These are phyloP conservation scores for Acromyrmex heyeri DNA, from an alignment of 1,140 invertebrate genomes.

Conservation along the genomic window DNA sequence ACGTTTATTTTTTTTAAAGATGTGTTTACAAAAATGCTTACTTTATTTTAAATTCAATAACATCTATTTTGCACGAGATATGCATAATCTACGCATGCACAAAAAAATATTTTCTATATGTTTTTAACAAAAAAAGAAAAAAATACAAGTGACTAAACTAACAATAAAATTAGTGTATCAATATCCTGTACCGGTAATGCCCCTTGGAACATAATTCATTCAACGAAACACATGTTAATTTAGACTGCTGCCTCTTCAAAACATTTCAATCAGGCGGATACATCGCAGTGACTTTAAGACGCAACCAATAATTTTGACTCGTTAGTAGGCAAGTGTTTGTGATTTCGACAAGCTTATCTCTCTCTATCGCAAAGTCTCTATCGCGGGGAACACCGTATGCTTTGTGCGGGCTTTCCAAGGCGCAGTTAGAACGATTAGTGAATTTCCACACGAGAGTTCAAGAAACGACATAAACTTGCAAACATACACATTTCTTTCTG, in stretches of 20 bases:
- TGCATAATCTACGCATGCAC: neutral
- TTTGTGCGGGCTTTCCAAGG: conserved; percentile 14
- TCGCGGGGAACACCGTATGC: neutral
- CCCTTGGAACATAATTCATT: neutral
- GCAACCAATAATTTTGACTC: conserved; percentile 23
- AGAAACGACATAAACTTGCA: neutral
- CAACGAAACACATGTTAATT: conserved; percentile 23
- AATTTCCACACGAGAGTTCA: conserved; percentile 30
- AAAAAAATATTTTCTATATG: neutral
- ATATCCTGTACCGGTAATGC: neutral
- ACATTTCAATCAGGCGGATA: conserved; percentile 26
- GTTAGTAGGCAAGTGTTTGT: neutral
- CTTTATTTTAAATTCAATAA: neutral
- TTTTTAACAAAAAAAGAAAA: neutral
- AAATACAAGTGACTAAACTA: conserved; percentile 4
- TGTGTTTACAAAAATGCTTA: neutral
- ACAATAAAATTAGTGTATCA: neutral
- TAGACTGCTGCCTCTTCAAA: conserved; percentile 16
- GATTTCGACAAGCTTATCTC: conserved; percentile 43
- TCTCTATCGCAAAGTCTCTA: neutral
- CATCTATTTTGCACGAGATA: neutral
- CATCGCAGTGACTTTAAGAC: neutral
- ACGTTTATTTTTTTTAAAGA: neutral
- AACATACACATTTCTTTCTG: neutral
- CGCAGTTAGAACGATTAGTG: conserved; percentile 5